phyloP scores from a whole-genome alignment of 2,113 vertebrate genomes.

The Catharus bicknelli region DNA sequence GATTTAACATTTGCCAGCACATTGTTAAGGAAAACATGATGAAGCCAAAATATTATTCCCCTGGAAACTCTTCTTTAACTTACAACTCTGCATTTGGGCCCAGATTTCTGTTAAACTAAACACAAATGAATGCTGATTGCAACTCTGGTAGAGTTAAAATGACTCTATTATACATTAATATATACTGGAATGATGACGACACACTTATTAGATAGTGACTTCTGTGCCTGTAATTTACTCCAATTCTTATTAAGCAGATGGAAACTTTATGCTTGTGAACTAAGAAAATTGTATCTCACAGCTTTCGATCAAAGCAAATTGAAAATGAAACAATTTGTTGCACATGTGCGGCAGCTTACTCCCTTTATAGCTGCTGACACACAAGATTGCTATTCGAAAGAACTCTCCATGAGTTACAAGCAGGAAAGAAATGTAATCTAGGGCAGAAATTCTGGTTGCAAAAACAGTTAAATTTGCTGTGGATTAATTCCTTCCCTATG shows the following conservation, averaged over 20 bases:
- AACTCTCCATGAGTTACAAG: not conserved
- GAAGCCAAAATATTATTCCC: not conserved
- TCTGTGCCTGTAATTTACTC: not conserved
- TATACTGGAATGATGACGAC: not conserved
- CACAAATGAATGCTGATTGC: constrained; percentile 39
- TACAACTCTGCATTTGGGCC: not conserved
- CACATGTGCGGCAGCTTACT: not conserved
- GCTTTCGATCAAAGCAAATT: constrained; percentile 17
- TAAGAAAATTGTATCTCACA: not conserved
- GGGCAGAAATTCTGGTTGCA: not conserved
- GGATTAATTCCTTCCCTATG: not conserved
- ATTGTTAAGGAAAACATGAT: not conserved
- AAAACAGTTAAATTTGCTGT: not conserved
- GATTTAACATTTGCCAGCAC: not conserved
- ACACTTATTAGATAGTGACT: not conserved
- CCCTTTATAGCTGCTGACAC: not conserved
- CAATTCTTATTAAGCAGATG: constrained; percentile 25
- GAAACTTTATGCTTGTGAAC: not conserved
- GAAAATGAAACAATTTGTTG: not conserved
- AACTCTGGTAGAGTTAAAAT: not conserved
- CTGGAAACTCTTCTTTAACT: not conserved
- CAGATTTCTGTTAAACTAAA: not conserved
- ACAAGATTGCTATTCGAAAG: not conserved
- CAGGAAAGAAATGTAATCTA: not conserved
- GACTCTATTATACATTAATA: not conserved